Percentiles rank a stretch among this genome's conserved stretches.
phyloP scores from a whole-genome alignment of 2,888 invertebrate genomes.

The Copidosoma aretas region DNA sequence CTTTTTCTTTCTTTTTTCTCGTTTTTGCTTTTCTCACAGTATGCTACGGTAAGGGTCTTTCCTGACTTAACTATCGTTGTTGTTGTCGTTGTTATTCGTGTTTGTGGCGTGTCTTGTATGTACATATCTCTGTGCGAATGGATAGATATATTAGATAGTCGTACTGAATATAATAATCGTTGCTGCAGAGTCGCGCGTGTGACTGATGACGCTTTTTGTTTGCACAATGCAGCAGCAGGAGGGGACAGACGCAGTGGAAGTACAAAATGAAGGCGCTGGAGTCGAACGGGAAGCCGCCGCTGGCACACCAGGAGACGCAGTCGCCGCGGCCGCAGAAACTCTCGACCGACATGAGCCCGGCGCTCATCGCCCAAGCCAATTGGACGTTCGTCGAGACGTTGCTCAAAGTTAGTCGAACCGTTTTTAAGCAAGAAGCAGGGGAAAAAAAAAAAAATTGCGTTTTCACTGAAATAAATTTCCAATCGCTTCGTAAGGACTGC shows the following conservation, averaged over 20 bases:
- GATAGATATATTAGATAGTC: too few relatives aligned
- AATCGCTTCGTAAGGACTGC: conserved; percentile 71
- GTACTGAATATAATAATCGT: conserved; percentile 3
- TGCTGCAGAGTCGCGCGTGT: not conserved
- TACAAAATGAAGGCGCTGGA: conserved; percentile 61
- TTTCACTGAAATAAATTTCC: not conserved
- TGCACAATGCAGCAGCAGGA: conserved; percentile 53
- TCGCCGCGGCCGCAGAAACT: conserved; percentile 63
- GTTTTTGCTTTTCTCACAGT: conserved; percentile 47
- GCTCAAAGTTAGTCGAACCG: conserved; percentile 74
- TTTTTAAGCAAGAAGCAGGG: too few relatives aligned
- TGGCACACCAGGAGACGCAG: conserved; percentile 57
- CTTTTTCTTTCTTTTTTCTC: conserved; percentile 29
- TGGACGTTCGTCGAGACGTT: conserved; percentile 98
- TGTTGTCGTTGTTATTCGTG: conserved; percentile 19
- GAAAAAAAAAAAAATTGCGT: conserved; percentile 8
- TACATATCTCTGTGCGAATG: too few relatives aligned
- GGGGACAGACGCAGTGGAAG: conserved; percentile 61
- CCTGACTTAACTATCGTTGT: too few relatives aligned
- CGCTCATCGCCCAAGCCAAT: conserved; percentile 93
- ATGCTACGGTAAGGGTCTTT: conserved; percentile 49
- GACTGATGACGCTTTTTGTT: conserved; percentile 14
- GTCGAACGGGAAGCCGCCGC: conserved; percentile 55
- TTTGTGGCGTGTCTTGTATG: too few relatives aligned
- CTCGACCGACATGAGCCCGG: conserved; percentile 78